phyloP scores from a whole-genome alignment of 2,113 vertebrate species.

The Scopus umbretta region DNA sequence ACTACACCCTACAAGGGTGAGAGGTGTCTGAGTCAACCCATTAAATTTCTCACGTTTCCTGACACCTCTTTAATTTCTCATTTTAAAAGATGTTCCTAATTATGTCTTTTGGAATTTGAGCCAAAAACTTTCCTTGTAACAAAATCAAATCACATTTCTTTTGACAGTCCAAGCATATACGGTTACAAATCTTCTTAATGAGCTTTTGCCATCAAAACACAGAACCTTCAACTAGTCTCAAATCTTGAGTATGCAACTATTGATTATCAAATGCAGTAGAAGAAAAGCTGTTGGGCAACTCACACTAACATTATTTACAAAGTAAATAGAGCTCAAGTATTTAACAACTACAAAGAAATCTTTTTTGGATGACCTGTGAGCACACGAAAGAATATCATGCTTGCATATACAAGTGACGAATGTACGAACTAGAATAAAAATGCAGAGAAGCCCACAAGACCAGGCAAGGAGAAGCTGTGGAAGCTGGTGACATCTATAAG shows the following conservation, averaged over 20 bases:
- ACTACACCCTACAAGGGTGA: slow-evolving; percentile 1
- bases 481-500: neutral
- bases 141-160: neutral
- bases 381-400: neutral
- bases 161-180: neutral
- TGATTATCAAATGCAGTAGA: neutral
- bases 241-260: neutral
- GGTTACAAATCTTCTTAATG: neutral
- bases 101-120: neutral
- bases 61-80: slow-evolving; percentile 30
- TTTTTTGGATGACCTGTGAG: neutral
- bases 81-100: slow-evolving; percentile 44
- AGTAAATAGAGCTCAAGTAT: neutral
- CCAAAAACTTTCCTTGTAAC: neutral
- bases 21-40: slow-evolving; percentile 15
- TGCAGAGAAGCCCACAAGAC: neutral
- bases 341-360: neutral
- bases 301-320: neutral
- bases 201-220: neutral
- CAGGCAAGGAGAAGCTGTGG: neutral
- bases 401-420: neutral
- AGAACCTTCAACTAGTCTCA: neutral
- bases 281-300: neutral
- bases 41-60: neutral
- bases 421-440: neutral